Evolutionary conservation across 2,113 vertebrate genomes (phyloP), one percentile per base, ranked within the genome.

Genomic region (Cairina moschata): DNA sequence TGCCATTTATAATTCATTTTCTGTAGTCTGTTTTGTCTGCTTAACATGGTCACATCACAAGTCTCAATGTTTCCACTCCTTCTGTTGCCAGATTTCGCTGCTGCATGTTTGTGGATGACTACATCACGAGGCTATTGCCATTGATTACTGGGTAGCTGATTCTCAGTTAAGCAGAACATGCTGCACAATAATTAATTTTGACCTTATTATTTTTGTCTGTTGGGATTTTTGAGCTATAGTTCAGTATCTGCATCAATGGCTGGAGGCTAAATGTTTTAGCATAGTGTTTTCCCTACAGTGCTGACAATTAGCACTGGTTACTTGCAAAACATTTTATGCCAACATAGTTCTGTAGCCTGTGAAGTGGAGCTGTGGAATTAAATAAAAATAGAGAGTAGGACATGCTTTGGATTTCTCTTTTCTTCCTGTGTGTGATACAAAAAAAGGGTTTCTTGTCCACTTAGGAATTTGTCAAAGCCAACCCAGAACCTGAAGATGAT

Each of bases 171-270:
- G 67, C 32, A 86, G 87, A 92, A 88, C 84, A 90, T 28, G 8
- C 13, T 91, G 90, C 94, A 63, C 88, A 58, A 55, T 60, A 92
- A 88, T 87, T 94, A 93, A 95, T 95, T 94, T 38, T 96, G 92
- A 96, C 86, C 91, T 90, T 95, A 23, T 90, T 96, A 91, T 95
- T 52, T 65, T 89, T 80, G 28, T 91, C 68, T 59, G 10, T 72
- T 94, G 90, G 48, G 72, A 83, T 83, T 89, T 90, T 88, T 0
- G 3, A 90, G 34, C 65, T 88, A 6, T 83, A 95, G 38, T 71
- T 92, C 55, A 58, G 66, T 73, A 48, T 75, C 72, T 89, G 32
- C 42, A 17, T 80, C 89, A 84, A 62, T 1, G 6, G 48, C 59
- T 73, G 54, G n/a, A 94, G 36, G 68, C 54, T 77, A 77, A 90